Evolutionary conservation across 2,113 vertebrate species (phyloP), one percentile per base, ranked within the genome.

Genomic region (Gnathonemus longibarbis): DNA sequence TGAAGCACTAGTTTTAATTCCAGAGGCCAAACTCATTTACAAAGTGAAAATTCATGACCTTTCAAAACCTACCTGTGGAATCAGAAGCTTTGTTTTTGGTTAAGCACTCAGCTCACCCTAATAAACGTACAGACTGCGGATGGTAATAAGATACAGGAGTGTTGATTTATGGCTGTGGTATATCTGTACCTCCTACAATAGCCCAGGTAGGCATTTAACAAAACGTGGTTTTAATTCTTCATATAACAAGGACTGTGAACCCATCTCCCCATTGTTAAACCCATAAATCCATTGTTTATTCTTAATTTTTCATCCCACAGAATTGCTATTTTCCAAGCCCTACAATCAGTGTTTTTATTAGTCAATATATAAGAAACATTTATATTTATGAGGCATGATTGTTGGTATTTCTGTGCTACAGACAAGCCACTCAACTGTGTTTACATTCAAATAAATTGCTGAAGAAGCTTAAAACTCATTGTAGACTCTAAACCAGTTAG

Each of bases 1-100:
- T 80, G 74, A 80, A 35, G 74, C 74, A 80, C 74, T 80, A 80
- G 35, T 80, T 80, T 42, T 80, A 80, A 80, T 80, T 39, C 74
- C 17, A 39, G 70, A 35, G 15, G 11, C 31, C 70, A 80, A 80
- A 80, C 74, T 17, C 74, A 80, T 80, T 80, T 80, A 80, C 74
- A 42, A 80, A 80, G 74, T 39, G 39, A 80, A 80, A 80, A 80
- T 80, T 39, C 15, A 39, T 80, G 74, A 80, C 74, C 35, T 35
- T 42, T 80, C 31, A 19, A 80, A 80, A 80, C 31, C 74, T 80
- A 42, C 74, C 19, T 80, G 31, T 42, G 31, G 35, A 39, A 42
- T 42, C 5, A 80, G 35, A 80, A 39, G 74, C 74, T 80, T 42
- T 42, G 62, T 31, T 70, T 70, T 31, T 66, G n/a, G 62, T 27